Base-by-base conservation (phyloP, 2,797 vertebrate species). In the Tapera naevia region DNA sequence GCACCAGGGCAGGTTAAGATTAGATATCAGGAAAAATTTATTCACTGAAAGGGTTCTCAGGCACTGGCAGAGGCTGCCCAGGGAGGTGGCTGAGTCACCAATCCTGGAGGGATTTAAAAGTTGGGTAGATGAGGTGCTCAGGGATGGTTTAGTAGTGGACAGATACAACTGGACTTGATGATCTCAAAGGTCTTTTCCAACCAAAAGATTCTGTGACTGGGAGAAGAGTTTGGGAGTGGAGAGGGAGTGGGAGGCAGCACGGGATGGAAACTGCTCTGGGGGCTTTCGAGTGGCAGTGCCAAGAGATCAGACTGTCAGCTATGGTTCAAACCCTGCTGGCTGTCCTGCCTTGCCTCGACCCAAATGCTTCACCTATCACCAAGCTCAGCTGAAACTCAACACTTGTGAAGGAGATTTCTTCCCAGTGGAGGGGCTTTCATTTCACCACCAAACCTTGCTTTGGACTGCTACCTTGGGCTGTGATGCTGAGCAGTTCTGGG, bases 311-410 rank as follows among this genome's bases (percentile, higher is more conserved):
- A 23, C 10, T 37, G 17, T 5, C 41, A 35, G 79, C n/a, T 25
- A 7, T 9, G 30, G 9, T 25, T 43, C n/a, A 61, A 48, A 53
- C 10, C 46, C 60, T 51, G 35, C 54, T 2, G 3, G 8, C 19
- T 4, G 14, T 12, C 45, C 41, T 78, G 37, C 72, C 13, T 3
- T 23, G 19, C 74, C 58, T 37, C 41, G 48, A 41, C 53, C 64
- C 2, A 2, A 46, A 39, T 1, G 37, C 30, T 72, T 30, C 51
- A 22, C 0, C 0, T 4, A 33, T 27, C 5, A 6, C 53, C 27
- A 24, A 54, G 80, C 62, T 61, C 75, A 64, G 61, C 41, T 58
- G 41, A 80, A 62, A 48, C 48, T 71, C 57, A 76, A 69, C 80
- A 17, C 24, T 37, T 25, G 30, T 5, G 16, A 62, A 58, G 48